Conservation (phyloP, 2,888 invertebrate species). For the Agrilus mali region DNA sequence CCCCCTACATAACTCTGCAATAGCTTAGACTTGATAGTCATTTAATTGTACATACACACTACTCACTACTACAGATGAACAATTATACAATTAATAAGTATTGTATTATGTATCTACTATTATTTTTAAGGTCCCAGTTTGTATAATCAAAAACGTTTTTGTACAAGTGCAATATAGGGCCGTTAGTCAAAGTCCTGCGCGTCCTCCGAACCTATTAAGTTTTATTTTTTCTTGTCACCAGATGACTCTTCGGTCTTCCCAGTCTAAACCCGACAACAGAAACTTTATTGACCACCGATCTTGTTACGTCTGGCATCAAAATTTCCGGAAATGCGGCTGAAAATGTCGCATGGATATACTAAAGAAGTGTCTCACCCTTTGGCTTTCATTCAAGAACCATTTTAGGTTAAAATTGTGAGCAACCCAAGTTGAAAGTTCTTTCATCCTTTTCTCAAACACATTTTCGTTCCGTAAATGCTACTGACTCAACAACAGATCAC, state of each 20-base stretch:
- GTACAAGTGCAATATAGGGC: slow-evolving; percentile 13
- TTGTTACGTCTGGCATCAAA: slow-evolving; percentile 31
- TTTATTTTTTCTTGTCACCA: slow-evolving; percentile 32
- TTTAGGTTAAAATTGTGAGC: slow-evolving; percentile 31
- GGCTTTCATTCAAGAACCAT: slow-evolving; percentile 30
- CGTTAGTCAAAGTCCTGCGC: no score
- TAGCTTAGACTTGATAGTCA: slow-evolving; percentile 7
- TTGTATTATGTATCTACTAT: no score
- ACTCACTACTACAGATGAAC: slow-evolving; percentile 5
- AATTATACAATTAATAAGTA: slow-evolving; percentile 5
- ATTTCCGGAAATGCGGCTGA: slow-evolving; percentile 34
- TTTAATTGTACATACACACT: slow-evolving; percentile 7
- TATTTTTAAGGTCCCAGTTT: no score
- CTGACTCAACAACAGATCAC: slow-evolving; percentile 3
- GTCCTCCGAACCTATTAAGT: slow-evolving; percentile 27
- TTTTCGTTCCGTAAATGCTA: no score
- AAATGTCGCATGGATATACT: slow-evolving; percentile 31
- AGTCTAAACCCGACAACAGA: slow-evolving; percentile 33
- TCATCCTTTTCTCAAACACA: no score
- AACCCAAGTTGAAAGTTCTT: slow-evolving; percentile 13
- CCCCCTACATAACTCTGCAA: background rate
- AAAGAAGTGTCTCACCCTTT: slow-evolving; percentile 35
- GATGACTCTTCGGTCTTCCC: slow-evolving; percentile 36
- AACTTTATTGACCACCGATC: slow-evolving; percentile 25
- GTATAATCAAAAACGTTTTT: slow-evolving; percentile 6